Conservation (phyloP, 2,797 vertebrate genomes). For the Galaxias olidus region DNA sequence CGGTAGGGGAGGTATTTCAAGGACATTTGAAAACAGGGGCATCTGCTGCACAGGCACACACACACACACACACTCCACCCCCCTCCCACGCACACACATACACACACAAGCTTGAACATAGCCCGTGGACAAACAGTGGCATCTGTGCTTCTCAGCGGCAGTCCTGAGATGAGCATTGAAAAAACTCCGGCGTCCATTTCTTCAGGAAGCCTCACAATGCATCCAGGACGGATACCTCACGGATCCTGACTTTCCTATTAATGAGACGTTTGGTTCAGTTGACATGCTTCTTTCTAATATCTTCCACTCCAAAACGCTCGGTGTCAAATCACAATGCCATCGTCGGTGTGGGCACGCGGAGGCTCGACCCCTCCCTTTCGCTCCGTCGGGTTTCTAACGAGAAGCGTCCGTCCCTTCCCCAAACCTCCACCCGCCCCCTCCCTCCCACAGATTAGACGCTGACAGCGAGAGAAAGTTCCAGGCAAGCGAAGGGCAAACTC, state of each 20-base stretch:
- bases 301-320: neutral
- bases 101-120: neutral
- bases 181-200: constrained; percentile 24
- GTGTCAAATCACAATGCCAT: neutral
- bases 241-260: constrained; percentile 19
- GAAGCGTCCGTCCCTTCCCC: neutral
- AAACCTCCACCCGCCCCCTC: no score
- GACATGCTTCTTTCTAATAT: neutral
- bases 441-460: constrained; percentile 16
- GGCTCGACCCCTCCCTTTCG: neutral
- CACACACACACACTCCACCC: constrained; percentile 28
- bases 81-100: neutral
- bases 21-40: constrained; percentile 65
- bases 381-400: neutral
- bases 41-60: constrained; percentile 52
- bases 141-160: constrained; percentile 59
- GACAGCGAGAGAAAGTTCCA: constrained; percentile 35
- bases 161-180: constrained; percentile 25
- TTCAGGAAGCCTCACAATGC: constrained; percentile 12
- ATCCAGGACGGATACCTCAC: constrained; percentile 14
- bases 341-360: neutral
- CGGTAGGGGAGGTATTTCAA: constrained; percentile 67
- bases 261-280: constrained; percentile 8
- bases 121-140: constrained; percentile 55
- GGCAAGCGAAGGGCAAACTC: constrained; percentile 53